Conservation (phyloP, 2,113 vertebrate genomes). For the Eolophus roseicapilla region DNA sequence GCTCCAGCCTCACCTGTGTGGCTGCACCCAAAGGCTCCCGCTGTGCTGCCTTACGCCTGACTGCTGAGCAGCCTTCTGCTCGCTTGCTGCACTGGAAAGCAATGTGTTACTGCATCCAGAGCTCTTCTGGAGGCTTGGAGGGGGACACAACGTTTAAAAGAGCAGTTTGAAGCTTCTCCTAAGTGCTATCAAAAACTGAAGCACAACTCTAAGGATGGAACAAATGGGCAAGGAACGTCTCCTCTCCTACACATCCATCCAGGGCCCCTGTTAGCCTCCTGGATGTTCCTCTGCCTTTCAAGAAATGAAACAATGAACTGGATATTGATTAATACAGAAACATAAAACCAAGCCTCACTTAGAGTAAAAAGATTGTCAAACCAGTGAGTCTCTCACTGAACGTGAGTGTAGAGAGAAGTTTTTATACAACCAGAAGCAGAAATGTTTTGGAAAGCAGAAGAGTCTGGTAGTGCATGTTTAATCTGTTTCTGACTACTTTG, state of each 20-base stretch:
- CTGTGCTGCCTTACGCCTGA: background rate
- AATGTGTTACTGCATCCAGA: background rate
- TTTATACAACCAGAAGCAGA: background rate
- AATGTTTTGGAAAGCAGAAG: background rate
- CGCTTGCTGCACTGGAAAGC: background rate
- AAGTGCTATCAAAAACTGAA: background rate
- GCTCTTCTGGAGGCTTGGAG: background rate
- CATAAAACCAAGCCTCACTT: background rate
- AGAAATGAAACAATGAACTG: background rate
- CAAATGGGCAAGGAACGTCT: rapidly evolving
- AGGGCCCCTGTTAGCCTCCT: background rate
- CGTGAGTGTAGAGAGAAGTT: background rate
- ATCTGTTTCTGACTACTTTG: background rate
- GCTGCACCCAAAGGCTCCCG: background rate
- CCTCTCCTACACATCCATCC: background rate
- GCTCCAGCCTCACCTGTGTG: background rate
- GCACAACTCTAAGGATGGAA: background rate
- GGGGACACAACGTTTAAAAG: background rate
- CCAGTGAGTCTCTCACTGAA: background rate
- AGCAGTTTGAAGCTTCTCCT: background rate
- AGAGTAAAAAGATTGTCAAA: background rate
- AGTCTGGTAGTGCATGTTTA: background rate
- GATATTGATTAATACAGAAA: background rate
- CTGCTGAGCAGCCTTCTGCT: background rate
- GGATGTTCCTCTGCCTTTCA: background rate